Evolutionary conservation across 2,113 vertebrate species (phyloP), one percentile per base, ranked within the genome.

Genomic region (Plecotus auritus): DNA sequence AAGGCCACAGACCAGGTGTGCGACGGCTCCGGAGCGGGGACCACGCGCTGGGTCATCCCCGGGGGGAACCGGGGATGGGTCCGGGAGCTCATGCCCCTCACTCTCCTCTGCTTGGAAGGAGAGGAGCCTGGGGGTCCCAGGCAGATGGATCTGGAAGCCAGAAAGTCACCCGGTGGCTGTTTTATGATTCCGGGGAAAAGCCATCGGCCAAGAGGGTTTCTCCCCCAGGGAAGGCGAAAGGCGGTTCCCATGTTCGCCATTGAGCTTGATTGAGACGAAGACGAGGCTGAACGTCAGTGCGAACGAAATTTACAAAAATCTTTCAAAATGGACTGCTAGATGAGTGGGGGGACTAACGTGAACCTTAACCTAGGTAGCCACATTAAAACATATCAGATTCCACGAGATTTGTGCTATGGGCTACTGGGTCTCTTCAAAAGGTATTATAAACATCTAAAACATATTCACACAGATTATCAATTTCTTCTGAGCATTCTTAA

Each of bases 361-460:
- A 98, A 97, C 97, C 98, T 98, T 96, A 98, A 98, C 98, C 98
- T 98, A 98, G 98, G 98, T 98, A 98, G 98, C 98, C 98, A 99
- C 98, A 98, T 98, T 95, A 96, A 97, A 99, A 98, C 98, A 97
- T 95, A 98, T 95, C 97, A 92, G 98, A 98, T 98, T 98, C 98
- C 98, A 99, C 98, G 94, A 98, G 98, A 98, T 98, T 98, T 98
- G 98, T 98, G 98, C 98, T 98, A 98, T 98, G 98, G 98, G 98
- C 98, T 98, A 98, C 98, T 98, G 98, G 98, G 98, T 98, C 98
- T 98, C 98, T 98, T 98, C 98, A 98, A 98, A 98, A 98, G 97
- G 98, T 98, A 98, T 99, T 99, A 99, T 97, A 99, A 99, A 99
- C 98, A 99, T 99, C 98, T 98, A 98, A 98, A 99, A 99, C 98